These are phyloP conservation scores for Cyrtorhinus lividipennis DNA, from an alignment of 1,140 invertebrate genomes.

Conservation along the genomic window DNA sequence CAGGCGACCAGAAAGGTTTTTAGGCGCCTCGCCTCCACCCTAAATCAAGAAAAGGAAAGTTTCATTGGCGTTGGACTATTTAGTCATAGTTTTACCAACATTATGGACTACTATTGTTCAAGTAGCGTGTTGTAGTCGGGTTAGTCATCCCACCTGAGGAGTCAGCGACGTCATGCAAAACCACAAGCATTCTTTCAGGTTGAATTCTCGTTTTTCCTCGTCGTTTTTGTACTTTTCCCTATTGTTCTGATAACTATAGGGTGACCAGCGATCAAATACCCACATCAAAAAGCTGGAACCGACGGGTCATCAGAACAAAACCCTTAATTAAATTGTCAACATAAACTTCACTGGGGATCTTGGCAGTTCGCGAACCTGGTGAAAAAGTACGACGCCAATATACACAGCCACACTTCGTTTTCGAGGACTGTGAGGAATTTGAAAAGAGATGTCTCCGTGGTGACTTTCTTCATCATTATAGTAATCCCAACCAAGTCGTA, in stretches of 20 bases:
- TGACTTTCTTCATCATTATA: slow-evolving; percentile 74
- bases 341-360: too few species aligned
- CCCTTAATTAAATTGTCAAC: neutral
- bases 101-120: too few species aligned
- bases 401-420: slow-evolving; percentile 90
- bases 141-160: slow-evolving; percentile 69
- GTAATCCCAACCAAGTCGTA: slow-evolving; percentile 90
- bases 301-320: too few species aligned
- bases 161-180: slow-evolving; percentile 98
- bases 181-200: slow-evolving; percentile 91
- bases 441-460: slow-evolving; percentile 72
- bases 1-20: slow-evolving; percentile 79
- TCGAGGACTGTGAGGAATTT: slow-evolving; percentile 95
- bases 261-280: slow-evolving; percentile 90
- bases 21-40: slow-evolving; percentile 91
- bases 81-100: too few species aligned
- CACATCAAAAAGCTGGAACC: slow-evolving; percentile 73
- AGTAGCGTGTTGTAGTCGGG: too few species aligned
- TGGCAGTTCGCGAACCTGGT: slow-evolving; percentile 48
- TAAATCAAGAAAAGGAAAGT: slow-evolving; percentile 22
- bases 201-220: slow-evolving; percentile 89
- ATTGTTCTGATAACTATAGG: slow-evolving; percentile 93
- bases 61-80: too few species aligned
- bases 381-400: slow-evolving; percentile 86
- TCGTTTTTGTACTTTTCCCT: slow-evolving; percentile 83